phyloP scores from a whole-genome alignment of 2,888 invertebrate genomes.

The Conchocele bisecta region DNA sequence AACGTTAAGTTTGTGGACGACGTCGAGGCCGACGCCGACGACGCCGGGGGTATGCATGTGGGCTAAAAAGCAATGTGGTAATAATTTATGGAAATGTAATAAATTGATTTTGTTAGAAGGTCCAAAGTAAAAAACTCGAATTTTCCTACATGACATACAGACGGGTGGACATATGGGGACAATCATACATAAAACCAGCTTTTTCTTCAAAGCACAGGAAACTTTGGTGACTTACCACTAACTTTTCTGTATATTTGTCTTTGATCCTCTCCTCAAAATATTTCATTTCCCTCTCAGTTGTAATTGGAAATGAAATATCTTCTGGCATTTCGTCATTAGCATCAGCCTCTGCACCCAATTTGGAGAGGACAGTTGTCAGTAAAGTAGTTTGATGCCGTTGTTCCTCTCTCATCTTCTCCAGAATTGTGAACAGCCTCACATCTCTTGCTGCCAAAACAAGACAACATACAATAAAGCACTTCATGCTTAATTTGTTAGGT shows the following conservation, averaged over 20 bases:
- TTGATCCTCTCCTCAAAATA: conserved; percentile 7
- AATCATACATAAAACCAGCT: background rate
- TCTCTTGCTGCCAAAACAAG: conserved; percentile 2
- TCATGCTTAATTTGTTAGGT: too few relatives aligned
- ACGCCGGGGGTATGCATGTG: too few relatives aligned
- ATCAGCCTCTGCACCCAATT: background rate
- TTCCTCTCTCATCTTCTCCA: background rate
- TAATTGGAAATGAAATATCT: conserved; percentile 1
- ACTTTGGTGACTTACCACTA: conserved; percentile 2
- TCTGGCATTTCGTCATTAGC: background rate
- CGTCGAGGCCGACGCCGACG: too few relatives aligned
- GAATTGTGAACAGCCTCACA: background rate
- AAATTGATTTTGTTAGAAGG: too few relatives aligned
- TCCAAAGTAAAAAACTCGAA: too few relatives aligned
- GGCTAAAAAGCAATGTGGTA: too few relatives aligned
- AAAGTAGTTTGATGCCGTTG: background rate
- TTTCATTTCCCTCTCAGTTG: background rate
- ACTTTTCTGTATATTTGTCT: conserved; percentile 1
- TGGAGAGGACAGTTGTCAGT: background rate
- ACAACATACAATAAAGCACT: background rate
- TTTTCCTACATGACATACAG: too few relatives aligned
- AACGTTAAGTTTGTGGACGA: too few relatives aligned
- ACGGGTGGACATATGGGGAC: background rate
- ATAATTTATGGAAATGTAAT: too few relatives aligned
- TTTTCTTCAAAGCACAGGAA: background rate